A percentile compares a stretch with the other conserved stretches of the same genome.
phyloP scores from a whole-genome alignment of 2,797 vertebrate species.

The Oceanodroma leucorhoa region DNA sequence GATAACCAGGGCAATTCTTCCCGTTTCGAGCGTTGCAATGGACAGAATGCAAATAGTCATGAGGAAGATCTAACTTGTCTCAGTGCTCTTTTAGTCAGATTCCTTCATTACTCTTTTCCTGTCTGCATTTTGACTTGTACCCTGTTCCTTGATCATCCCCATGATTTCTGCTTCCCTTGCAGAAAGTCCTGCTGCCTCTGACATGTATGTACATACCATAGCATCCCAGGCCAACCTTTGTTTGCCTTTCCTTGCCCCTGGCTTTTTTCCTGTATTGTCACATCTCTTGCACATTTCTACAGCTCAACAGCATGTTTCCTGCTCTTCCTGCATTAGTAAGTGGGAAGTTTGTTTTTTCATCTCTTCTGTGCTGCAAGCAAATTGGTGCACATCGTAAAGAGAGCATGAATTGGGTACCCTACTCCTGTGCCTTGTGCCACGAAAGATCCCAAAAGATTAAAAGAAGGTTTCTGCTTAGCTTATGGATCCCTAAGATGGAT shows the following conservation, averaged over 20 bases:
- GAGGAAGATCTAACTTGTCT: background rate
- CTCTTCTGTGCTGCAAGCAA: background rate
- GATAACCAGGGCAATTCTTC: background rate
- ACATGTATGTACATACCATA: fast-evolving
- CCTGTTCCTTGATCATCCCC: background rate
- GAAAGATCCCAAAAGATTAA: background rate
- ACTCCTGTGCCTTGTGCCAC: background rate
- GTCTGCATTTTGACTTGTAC: background rate
- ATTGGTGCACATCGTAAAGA: background rate
- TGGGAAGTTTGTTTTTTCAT: background rate
- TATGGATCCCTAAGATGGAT: background rate
- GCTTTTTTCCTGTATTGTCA: background rate
- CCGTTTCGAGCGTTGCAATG: background rate
- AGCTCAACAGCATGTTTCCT: background rate
- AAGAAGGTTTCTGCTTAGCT: background rate
- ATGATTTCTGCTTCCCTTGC: background rate
- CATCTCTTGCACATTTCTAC: background rate
- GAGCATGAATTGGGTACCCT: background rate
- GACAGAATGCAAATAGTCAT: background rate
- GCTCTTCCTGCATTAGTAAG: background rate
- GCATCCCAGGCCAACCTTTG: background rate
- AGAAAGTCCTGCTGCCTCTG: background rate
- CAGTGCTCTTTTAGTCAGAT: background rate
- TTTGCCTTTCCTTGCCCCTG: background rate
- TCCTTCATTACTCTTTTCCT: background rate